Percentiles rank a stretch among this genome's conserved stretches.
These are phyloP conservation scores for Tetramorium parvispinum DNA, from an alignment of 1,140 invertebrate genomes.

Conservation along the genomic window DNA sequence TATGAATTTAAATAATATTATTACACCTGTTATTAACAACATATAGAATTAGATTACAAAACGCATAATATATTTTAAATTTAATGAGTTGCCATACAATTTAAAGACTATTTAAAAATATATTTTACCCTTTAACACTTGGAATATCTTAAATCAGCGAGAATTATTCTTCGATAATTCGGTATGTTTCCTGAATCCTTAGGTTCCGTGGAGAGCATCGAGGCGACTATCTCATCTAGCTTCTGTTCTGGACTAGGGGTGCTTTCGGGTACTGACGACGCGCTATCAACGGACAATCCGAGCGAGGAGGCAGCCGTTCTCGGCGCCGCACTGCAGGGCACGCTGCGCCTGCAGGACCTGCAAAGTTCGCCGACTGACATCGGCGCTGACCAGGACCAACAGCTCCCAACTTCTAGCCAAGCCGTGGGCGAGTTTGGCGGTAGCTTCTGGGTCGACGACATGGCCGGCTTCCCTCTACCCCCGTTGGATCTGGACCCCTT, in stretches of 20 bases:
- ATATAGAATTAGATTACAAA: not conserved
- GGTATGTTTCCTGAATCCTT: not conserved
- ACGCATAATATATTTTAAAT: no score
- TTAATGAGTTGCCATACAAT: not conserved
- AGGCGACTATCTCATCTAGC: constrained; percentile 83
- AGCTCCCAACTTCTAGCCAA: constrained; percentile 79
- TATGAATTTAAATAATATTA: no score
- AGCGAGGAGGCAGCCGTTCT: constrained; percentile 77
- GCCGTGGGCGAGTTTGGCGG: constrained; percentile 81
- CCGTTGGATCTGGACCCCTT: constrained; percentile 92
- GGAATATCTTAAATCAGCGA: not conserved
- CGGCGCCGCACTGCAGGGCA: constrained; percentile 76
- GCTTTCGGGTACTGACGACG: constrained; percentile 77
- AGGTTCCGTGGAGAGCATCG: constrained; percentile 84
- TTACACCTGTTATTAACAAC: not conserved
- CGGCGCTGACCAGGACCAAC: constrained; percentile 77
- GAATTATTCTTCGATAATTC: not conserved
- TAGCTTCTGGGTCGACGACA: constrained; percentile 91
- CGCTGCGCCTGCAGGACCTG: constrained; percentile 82
- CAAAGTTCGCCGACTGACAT: constrained; percentile 81
- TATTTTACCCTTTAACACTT: not conserved
- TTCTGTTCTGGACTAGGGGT: constrained; percentile 82
- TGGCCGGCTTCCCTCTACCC: constrained; percentile 92
- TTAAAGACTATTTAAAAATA: not conserved
- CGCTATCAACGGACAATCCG: constrained; percentile 75